These are phyloP conservation scores for human (Homo sapiens) DNA, from an alignment of 2,113 vertebrate species.

Conservation along the genomic window DNA sequence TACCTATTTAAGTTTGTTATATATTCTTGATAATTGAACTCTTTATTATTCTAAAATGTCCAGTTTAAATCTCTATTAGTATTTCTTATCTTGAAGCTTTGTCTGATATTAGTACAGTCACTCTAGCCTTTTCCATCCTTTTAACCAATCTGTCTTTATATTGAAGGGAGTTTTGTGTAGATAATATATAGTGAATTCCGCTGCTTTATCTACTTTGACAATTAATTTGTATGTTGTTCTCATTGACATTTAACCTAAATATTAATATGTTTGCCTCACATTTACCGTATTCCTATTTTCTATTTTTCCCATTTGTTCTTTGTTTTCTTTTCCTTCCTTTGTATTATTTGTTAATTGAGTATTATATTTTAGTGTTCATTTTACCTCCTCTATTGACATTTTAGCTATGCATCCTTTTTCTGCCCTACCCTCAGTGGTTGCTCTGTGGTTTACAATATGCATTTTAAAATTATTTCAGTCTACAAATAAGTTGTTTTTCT, in stretches of 20 bases:
- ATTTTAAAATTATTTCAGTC: background rate
- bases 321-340: background rate
- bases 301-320: background rate
- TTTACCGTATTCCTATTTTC: background rate
- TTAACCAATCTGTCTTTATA: background rate
- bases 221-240: background rate
- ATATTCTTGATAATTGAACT: background rate
- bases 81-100: background rate
- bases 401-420: background rate
- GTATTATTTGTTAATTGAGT: background rate
- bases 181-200: background rate
- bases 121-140: background rate
- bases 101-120: background rate
- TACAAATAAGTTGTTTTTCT: background rate
- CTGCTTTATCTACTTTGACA: background rate
- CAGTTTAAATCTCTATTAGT: background rate
- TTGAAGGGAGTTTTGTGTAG: background rate
- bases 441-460: background rate
- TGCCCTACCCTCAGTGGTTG: background rate
- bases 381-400: background rate
- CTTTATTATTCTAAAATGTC: background rate
- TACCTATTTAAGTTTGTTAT: background rate
- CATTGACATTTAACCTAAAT: background rate
- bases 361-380: background rate
- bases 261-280: background rate